A percentile compares a stretch with the other conserved stretches of the same genome.
These are phyloP conservation scores for Plutella xylostella DNA, from an alignment of 2,888 invertebrate species.

Conservation along the genomic window DNA sequence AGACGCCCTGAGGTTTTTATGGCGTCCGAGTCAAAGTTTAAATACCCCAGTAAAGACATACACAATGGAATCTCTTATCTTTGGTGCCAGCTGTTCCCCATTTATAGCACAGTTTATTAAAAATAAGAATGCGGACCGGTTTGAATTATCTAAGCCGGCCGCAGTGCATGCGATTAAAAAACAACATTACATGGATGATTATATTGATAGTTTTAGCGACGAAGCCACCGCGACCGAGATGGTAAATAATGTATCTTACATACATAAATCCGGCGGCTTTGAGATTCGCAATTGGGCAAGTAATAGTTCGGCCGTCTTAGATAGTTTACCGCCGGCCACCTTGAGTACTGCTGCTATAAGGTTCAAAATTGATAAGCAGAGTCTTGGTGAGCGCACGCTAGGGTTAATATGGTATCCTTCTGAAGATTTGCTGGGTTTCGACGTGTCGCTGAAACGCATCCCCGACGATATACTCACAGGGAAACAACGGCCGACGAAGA, in stretches of 20 bases:
- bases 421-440: conserved; percentile 18
- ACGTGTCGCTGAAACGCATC: conserved; percentile 17
- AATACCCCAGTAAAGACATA: conserved; percentile 10
- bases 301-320: conserved; percentile 14
- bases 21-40: conserved; percentile 17
- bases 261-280: conserved; percentile 16
- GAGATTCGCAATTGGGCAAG: conserved; percentile 20
- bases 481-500: conserved; percentile 18
- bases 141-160: conserved; percentile 2
- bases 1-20: conserved; percentile 25
- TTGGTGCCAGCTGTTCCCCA: conserved; percentile 10
- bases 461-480: conserved; percentile 13
- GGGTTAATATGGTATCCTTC: conserved; percentile 21
- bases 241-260: conserved; percentile 10
- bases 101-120: conserved; percentile 13
- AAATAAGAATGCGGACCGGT: conserved; percentile 13
- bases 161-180: conserved; percentile 18
- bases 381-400: conserved; percentile 17
- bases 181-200: conserved; percentile 25
- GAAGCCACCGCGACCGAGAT: conserved; percentile 16
- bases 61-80: conserved; percentile 24
- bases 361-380: conserved; percentile 17
- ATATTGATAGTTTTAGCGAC: conserved; percentile 21
- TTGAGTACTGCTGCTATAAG: conserved; percentile 14
- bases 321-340: conserved; percentile 18